Base-by-base conservation (phyloP, 1,140 invertebrate genomes). In the Procambarus virginalis region DNA sequence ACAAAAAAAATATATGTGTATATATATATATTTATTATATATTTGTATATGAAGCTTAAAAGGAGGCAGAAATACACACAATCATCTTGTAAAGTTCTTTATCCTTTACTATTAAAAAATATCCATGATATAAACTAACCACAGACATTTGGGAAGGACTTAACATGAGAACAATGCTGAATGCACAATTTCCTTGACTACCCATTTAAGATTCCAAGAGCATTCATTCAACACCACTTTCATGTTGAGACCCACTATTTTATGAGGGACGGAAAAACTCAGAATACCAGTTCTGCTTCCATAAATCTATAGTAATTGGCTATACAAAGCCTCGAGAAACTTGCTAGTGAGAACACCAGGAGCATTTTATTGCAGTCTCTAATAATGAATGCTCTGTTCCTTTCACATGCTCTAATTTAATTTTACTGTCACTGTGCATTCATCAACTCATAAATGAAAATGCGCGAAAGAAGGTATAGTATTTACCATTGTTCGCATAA, bases 31-130 rank as follows among this genome's bases (percentile, higher is more conserved):
- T 34, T 0, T 68, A 20, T 68, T 68, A 68, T 68, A 68, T 68
- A 68, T 68, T 17, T 20, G 20, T 68, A 68, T 68, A 68, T 17
- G 17, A 17, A 68, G 64, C 64, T 68, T 70, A 70, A 70, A 70
- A 70, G 68, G 68, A 70, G 68, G 68, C 68, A 70, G 68, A 70
- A 70, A 70, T 70, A 70, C 68, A 70, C 64, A 68, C 68, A 70
- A 70, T 22, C 22, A 70, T 10, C 22, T 70, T 70, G 68, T 70
- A n/a, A 70, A 70, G n/a, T 70, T 70, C 68, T 8, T 70, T 70
- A 17, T 70, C 68, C 68, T 70, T 70, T 70, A 70, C 68, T 70
- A 70, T 70, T 70, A 70, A 70, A 55, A 70, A 70, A 70, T 70
- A 70, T 70, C 68, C 20, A 70, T 70, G 68, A 70, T 70, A 70